Percentiles rank a stretch among this genome's conserved stretches.
phyloP scores from a whole-genome alignment of 2,797 vertebrate species.

The Fundulus diaphanus region DNA sequence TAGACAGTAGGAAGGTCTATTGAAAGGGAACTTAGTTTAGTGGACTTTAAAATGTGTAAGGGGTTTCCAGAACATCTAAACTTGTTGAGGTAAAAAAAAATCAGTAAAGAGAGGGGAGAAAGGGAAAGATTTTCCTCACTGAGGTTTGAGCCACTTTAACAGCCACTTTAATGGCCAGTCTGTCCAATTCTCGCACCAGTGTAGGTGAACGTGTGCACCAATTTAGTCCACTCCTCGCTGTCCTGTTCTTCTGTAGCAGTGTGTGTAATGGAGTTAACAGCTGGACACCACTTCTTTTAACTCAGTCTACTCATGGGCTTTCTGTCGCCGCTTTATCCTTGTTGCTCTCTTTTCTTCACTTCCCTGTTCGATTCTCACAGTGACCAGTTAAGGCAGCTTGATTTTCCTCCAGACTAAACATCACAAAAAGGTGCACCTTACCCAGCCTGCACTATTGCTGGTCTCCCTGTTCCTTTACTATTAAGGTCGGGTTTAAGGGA shows the following conservation, averaged over 20 bases:
- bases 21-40: constrained; percentile 4
- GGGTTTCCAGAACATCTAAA: constrained; percentile 10
- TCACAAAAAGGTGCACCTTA: constrained; percentile 27
- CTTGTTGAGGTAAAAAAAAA: constrained; percentile 11
- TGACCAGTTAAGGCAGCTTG: constrained; percentile 50
- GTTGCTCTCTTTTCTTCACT: constrained; percentile 16
- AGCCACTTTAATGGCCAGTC: constrained; percentile 63
- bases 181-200: constrained; percentile 63
- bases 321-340: constrained; percentile 37
- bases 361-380: constrained; percentile 9
- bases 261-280: constrained; percentile 78
- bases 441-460: neutral
- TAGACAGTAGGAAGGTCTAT: neutral
- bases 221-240: constrained; percentile 62
- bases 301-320: constrained; percentile 51
- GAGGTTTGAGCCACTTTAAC: constrained; percentile 59
- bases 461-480: constrained; percentile 10
- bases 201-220: constrained; percentile 55
- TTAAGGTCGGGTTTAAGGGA: neutral
- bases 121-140: constrained; percentile 32
- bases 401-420: constrained; percentile 27
- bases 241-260: constrained; percentile 74
- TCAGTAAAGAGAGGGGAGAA: constrained; percentile 15
- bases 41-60: neutral
- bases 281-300: constrained; percentile 75